Base-by-base conservation (phyloP, 2,888 invertebrate genomes). In the Rhagium mordax region DNA sequence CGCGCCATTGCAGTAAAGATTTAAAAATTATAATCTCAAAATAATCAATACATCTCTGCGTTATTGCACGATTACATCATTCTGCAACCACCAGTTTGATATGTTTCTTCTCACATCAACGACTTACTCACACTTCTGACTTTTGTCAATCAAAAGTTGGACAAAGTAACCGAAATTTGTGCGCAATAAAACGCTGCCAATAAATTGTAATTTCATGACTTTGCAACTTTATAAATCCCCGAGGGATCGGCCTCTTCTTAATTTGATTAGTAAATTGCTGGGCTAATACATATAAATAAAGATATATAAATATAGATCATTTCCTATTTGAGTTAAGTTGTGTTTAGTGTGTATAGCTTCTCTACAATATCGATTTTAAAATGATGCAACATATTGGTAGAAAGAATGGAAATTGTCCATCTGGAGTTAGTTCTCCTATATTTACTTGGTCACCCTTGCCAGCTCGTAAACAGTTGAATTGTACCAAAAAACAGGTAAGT, bases 381-480 rank as follows among this genome's bases (percentile, higher is more conserved):
- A 51, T 4, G 18, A 51, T 51, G 20, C 20, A 51, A 16, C 18
- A 41, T 51, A 16, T 51, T 16, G 0, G 18, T 18, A 51, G 1
- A 3, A 51, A 51, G 5, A 51, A 60, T 33, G 69, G 69, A 60
- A 47, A 70, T 29, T 24, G 66, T 33, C 68, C 73, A 16, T 72
- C 72, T 3, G 74, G 74, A n/a, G n/a, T 47, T 18, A 62, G 67
- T 18, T 73, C 79, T 27, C 80, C 79, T 6, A 77, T 83, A 48
- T 83, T 84, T 70, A 60, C 79, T 15, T 83, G 83, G 84, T 82
- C 84, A 13, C 84, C 84, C 1, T 61, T 84, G 33, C 83, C 84
- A 7, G 76, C 74, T 60, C 77, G 79, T 68, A 81, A 78, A 72
- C 74, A 76, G 21, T 69, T 82, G 29, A 71, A 72, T 74, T 81